Conservation (phyloP, 2,113 vertebrate species). For the Pelmatolapia mariae region DNA sequence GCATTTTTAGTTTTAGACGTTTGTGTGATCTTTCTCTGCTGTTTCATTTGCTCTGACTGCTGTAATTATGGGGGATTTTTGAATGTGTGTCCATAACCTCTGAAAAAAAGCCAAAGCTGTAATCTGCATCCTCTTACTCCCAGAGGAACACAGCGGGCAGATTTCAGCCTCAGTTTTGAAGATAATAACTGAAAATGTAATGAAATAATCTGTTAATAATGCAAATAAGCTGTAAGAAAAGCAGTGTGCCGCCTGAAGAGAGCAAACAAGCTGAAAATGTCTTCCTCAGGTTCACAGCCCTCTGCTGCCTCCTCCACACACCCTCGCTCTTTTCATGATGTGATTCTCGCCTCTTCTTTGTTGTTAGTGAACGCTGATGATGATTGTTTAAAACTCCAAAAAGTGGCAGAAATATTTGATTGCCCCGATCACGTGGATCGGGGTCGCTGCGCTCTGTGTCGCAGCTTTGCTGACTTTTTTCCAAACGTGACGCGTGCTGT, state of each 20-base stretch:
- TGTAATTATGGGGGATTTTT: neutral
- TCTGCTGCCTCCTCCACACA: neutral
- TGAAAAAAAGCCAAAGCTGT: neutral
- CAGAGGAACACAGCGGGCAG: neutral
- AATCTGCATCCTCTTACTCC: neutral
- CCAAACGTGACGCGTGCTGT: accelerated
- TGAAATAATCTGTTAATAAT: neutral
- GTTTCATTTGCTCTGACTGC: accelerated
- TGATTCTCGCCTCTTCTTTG: neutral
- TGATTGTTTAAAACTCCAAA: neutral
- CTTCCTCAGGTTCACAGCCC: neutral
- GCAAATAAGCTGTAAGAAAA: neutral
- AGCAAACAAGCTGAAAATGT: neutral
- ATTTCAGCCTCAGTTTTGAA: neutral
- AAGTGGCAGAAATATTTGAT: neutral
- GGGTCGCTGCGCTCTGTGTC: neutral
- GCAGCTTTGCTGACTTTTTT: neutral
- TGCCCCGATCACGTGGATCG: neutral
- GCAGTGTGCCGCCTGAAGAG: accelerated
- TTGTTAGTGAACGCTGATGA: neutral
- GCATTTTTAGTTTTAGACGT: neutral
- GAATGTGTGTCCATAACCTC: neutral
- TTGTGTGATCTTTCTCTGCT: neutral
- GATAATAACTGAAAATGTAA: neutral
- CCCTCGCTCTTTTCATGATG: accelerated